A percentile compares a stretch with the other conserved stretches of the same genome.
Conservation (phyloP, 1,140 invertebrate species). For the Xylocopa sonorina region DNA sequence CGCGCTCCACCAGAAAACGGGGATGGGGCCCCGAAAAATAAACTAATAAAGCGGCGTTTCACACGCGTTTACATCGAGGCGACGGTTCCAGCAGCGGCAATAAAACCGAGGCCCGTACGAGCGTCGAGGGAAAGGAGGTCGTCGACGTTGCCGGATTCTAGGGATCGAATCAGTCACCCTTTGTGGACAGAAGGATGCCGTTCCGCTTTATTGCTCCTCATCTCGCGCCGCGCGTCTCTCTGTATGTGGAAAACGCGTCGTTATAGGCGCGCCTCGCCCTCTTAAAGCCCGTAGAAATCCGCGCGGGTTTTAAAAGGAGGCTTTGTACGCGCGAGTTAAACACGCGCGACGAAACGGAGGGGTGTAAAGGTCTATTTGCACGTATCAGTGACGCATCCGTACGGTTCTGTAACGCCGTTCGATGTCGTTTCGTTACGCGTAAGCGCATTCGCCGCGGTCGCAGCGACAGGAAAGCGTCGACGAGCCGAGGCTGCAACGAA, state of each 20-base stretch:
- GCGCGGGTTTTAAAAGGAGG: constrained; percentile 47
- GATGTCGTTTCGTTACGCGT: too few relatives aligned
- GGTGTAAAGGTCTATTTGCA: too few relatives aligned
- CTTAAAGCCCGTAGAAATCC: constrained; percentile 49
- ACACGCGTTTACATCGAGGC: constrained; percentile 63
- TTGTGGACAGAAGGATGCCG: constrained; percentile 63
- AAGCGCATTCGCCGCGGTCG: too few relatives aligned
- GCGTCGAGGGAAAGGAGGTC: constrained; percentile 26
- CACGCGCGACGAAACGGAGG: constrained; percentile 22
- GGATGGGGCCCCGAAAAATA: constrained; percentile 62
- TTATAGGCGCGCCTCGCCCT: constrained; percentile 39
- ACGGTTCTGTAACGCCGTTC: too few relatives aligned
- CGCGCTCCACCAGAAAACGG: constrained; percentile 10
- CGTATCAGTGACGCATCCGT: too few relatives aligned
- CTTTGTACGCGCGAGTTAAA: constrained; percentile 38
- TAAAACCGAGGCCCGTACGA: constrained; percentile 61
- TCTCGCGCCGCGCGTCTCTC: constrained; percentile 24
- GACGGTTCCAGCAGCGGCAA: constrained; percentile 39
- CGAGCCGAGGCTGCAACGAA: constrained; percentile 23
- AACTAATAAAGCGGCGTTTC: constrained; percentile 68
- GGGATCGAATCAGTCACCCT: constrained; percentile 59
- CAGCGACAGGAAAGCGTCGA: too few relatives aligned
- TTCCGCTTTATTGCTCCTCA: constrained; percentile 57
- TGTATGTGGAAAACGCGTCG: constrained; percentile 34
- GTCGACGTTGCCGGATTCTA: constrained; percentile 52